phyloP scores from a whole-genome alignment of 2,888 invertebrate species.

The Flexamia atlantica region DNA sequence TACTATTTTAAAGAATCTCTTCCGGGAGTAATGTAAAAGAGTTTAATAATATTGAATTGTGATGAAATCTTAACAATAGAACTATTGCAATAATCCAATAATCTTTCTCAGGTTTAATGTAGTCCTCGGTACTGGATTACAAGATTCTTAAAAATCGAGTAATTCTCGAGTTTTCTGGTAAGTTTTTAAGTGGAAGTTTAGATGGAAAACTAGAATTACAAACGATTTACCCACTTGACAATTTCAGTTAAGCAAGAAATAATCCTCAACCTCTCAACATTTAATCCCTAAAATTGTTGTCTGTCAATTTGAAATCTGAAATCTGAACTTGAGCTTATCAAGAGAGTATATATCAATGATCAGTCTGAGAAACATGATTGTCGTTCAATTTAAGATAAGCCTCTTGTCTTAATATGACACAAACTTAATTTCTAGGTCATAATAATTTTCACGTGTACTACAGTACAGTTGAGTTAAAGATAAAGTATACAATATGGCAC shows the following conservation, averaged over 20 bases:
- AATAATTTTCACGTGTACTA: background rate
- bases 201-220: background rate
- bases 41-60: too few relatives aligned
- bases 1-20: too few relatives aligned
- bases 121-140: too few relatives aligned
- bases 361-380: conserved; percentile 6
- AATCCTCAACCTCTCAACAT: background rate
- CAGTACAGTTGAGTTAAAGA: background rate
- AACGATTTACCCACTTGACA: background rate
- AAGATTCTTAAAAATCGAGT: background rate
- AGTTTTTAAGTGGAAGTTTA: background rate
- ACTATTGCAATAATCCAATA: too few relatives aligned
- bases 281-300: conserved; percentile 1
- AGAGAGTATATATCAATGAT: background rate
- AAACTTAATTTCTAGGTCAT: background rate
- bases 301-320: background rate
- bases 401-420: background rate
- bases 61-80: too few relatives aligned
- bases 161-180: background rate
- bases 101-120: too few relatives aligned
- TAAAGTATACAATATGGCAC: background rate
- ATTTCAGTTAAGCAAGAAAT: background rate
- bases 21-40: too few relatives aligned
- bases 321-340: background rate
- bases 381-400: conserved; percentile 2